A percentile compares a stretch with the other conserved stretches of the same genome.
Evolutionary conservation across 1,140 invertebrate genomes (phyloP).

Genomic region (Liolophura sinensis): DNA sequence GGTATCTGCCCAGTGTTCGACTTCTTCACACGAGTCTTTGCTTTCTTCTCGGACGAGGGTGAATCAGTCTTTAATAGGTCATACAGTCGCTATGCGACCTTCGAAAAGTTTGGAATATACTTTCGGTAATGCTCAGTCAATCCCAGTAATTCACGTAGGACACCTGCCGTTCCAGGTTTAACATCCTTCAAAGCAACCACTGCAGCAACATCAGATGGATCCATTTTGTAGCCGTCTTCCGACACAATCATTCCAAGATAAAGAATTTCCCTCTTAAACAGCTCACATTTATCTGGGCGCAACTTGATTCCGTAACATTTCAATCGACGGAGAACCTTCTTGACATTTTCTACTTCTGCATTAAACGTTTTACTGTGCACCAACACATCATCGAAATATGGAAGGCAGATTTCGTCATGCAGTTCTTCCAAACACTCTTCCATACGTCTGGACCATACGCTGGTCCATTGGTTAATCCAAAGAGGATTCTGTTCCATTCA

Average conservation of each 20-base stretch:
- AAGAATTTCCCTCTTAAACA: slow-evolving; percentile 15
- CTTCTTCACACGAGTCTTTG: background rate
- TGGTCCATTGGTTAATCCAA: slow-evolving; percentile 26
- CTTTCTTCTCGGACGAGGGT: slow-evolving; percentile 22
- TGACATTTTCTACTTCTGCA: slow-evolving; percentile 30
- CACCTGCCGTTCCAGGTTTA: slow-evolving; percentile 37
- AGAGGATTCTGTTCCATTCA: slow-evolving; percentile 24
- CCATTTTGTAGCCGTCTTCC: slow-evolving; percentile 37
- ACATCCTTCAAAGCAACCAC: slow-evolving; percentile 48
- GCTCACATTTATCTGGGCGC: slow-evolving; percentile 21
- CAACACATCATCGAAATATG: slow-evolving; percentile 28
- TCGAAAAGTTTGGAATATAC: slow-evolving; percentile 54
- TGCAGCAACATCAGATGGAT: slow-evolving; percentile 52
- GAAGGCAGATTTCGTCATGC: slow-evolving; percentile 12
- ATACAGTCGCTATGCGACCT: slow-evolving; percentile 14
- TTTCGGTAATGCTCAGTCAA: slow-evolving; percentile 54
- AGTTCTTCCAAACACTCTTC: slow-evolving; percentile 14
- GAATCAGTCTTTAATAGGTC: slow-evolving; percentile 31
- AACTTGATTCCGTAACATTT: slow-evolving; percentile 30
- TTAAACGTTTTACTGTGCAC: slow-evolving; percentile 17
- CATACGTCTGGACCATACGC: slow-evolving; percentile 23
- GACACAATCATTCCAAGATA: slow-evolving; percentile 26
- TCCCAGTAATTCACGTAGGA: slow-evolving; percentile 59
- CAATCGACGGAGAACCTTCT: slow-evolving; percentile 48
- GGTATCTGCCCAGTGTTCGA: slow-evolving; percentile 2